Percentiles rank a stretch among this genome's conserved stretches.
Evolutionary conservation across 2,113 vertebrate genomes (phyloP).

Genomic region (Phaethon lepturus): DNA sequence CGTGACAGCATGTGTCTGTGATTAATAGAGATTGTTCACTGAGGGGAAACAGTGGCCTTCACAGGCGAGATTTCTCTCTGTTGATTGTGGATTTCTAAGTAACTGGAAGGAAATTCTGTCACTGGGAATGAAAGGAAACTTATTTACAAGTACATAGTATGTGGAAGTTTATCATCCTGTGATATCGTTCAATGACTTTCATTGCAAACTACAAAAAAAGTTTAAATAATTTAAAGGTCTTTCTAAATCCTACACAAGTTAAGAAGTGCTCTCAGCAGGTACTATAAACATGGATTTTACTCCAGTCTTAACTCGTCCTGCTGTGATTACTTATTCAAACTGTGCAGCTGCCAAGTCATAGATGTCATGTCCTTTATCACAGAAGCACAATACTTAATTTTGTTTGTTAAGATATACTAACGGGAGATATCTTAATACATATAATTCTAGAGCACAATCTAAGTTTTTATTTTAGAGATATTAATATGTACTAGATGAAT

Average conservation of each 20-base stretch:
- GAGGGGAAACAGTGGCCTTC: not conserved
- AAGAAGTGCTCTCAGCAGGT: not conserved
- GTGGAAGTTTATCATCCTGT: not conserved
- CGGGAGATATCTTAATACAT: not conserved
- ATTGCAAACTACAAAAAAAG: not conserved
- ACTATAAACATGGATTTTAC: conserved; percentile 4
- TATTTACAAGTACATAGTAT: not conserved
- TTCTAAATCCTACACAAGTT: not conserved
- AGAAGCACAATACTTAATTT: not conserved
- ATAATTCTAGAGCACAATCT: not conserved
- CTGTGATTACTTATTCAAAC: conserved; percentile 6
- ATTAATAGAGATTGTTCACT: not conserved
- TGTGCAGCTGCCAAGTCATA: not conserved
- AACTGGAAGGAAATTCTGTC: not conserved
- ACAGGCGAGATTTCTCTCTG: not conserved
- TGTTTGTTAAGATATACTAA: not conserved
- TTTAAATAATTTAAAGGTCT: conserved; percentile 3
- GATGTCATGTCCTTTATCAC: not conserved
- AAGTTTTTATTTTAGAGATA: not conserved
- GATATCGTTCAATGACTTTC: not conserved
- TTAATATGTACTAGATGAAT: not conserved
- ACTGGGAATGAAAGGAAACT: not conserved
- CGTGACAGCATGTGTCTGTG: not conserved
- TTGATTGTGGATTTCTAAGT: not conserved
- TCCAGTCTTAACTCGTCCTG: not conserved